Percentiles rank a stretch among this genome's conserved stretches.
Conservation (phyloP, 2,113 vertebrate species). For the Lepus timidus region DNA sequence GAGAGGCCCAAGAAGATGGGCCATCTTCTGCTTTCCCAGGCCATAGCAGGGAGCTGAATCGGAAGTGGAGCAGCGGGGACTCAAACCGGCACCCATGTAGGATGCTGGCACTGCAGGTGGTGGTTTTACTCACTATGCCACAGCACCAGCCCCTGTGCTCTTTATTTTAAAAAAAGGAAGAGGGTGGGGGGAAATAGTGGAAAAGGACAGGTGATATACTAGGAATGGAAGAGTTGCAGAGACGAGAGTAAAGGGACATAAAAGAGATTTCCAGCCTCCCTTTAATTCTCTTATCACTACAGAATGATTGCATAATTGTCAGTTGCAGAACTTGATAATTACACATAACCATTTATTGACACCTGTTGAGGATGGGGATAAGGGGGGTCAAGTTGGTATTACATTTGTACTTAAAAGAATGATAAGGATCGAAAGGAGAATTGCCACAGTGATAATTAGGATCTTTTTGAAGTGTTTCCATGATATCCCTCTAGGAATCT, state of each 20-base stretch:
- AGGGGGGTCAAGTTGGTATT: constrained; percentile 82
- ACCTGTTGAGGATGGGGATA: neutral
- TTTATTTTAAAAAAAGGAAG: neutral
- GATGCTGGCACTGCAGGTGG: neutral
- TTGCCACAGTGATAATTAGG: constrained; percentile 87
- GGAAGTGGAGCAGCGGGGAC: too few relatives aligned
- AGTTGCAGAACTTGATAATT: neutral
- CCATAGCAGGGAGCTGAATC: too few relatives aligned
- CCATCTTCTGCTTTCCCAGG: too few relatives aligned
- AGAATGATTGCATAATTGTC: neutral
- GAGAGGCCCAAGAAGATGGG: too few relatives aligned
- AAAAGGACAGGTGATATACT: neutral
- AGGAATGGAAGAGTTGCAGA: neutral
- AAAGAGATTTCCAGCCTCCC: neutral
- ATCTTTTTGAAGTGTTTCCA: constrained; percentile 91
- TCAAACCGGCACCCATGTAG: too few relatives aligned
- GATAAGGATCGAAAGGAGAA: constrained; percentile 89
- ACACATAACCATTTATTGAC: constrained; percentile 58
- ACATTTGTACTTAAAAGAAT: constrained; percentile 88
- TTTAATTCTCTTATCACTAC: neutral
- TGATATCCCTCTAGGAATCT: constrained; percentile 90
- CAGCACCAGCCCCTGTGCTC: neutral
- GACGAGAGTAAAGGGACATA: neutral
- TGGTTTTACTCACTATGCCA: neutral
- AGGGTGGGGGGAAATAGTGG: neutral